Percentiles rank a stretch among this genome's conserved stretches.
These are phyloP conservation scores for Trichogramma dendrolimi DNA, from an alignment of 2,888 invertebrate genomes.

Conservation along the genomic window DNA sequence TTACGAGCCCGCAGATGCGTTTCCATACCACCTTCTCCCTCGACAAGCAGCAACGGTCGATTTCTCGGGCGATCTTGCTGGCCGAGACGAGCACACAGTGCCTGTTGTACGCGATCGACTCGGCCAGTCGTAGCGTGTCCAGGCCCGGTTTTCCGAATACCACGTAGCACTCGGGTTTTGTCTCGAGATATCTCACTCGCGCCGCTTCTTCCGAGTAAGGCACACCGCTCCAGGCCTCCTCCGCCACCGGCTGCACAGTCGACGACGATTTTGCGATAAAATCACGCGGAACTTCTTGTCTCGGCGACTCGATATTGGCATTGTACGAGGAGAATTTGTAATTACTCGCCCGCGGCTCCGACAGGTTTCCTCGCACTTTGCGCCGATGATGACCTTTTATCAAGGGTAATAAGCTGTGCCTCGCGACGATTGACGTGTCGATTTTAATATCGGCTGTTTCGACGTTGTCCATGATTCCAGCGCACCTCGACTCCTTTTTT, in stretches of 20 bases:
- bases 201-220: constrained; percentile 57
- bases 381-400: constrained; percentile 35
- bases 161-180: constrained; percentile 58
- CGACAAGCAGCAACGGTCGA: constrained; percentile 7
- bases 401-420: constrained; percentile 37
- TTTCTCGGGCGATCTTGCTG: constrained; percentile 24
- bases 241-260: constrained; percentile 25
- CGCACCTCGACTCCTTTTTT: neutral
- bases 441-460: constrained; percentile 2
- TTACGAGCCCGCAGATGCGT: constrained; percentile 56
- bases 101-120: constrained; percentile 57
- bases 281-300: constrained; percentile 12
- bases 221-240: constrained; percentile 35
- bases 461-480: neutral
- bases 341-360: constrained; percentile 47
- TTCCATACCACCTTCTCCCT: constrained; percentile 52
- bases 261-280: constrained; percentile 3
- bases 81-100: constrained; percentile 54
- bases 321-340: constrained; percentile 52
- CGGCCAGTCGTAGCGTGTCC: constrained; percentile 56
- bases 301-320: constrained; percentile 40
- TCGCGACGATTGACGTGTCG: constrained; percentile 38
- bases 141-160: constrained; percentile 61
- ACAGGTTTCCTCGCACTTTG: constrained; percentile 30
- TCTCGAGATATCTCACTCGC: constrained; percentile 53